These are phyloP conservation scores for Cichlasoma orientale DNA, from an alignment of 2,797 vertebrate genomes.

Conservation along the genomic window DNA sequence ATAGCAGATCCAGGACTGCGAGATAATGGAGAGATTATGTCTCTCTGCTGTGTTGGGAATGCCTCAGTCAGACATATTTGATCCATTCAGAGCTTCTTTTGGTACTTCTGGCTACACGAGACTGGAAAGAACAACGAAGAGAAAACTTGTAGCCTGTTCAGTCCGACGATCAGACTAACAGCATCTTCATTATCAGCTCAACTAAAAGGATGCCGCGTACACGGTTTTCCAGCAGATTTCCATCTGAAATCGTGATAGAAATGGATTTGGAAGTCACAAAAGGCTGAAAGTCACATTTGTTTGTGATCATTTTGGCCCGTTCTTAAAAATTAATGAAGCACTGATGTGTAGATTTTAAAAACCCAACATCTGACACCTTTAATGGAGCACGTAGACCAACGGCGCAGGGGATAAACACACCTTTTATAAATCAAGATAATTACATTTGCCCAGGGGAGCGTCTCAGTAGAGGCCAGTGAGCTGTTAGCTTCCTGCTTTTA, in stretches of 20 bases:
- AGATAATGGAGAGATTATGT: neutral
- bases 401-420: neutral
- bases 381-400: neutral
- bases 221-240: too few relatives aligned
- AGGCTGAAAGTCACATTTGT: neutral
- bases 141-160: neutral
- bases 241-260: too few relatives aligned
- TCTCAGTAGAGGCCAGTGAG: neutral
- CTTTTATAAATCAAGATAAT: neutral
- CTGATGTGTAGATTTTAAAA: neutral
- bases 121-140: rapidly evolving
- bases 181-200: rapidly evolving
- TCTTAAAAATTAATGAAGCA: neutral
- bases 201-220: neutral
- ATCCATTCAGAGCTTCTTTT: neutral
- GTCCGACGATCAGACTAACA: neutral
- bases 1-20: neutral
- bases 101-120: too few relatives aligned
- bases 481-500: neutral
- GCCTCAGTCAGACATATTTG: rapidly evolving
- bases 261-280: neutral
- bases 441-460: neutral
- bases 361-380: neutral
- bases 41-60: too few relatives aligned
- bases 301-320: neutral